Conservation (phyloP, 64 coral and sea anemone genomes). For the Stylophora pistillata region DNA sequence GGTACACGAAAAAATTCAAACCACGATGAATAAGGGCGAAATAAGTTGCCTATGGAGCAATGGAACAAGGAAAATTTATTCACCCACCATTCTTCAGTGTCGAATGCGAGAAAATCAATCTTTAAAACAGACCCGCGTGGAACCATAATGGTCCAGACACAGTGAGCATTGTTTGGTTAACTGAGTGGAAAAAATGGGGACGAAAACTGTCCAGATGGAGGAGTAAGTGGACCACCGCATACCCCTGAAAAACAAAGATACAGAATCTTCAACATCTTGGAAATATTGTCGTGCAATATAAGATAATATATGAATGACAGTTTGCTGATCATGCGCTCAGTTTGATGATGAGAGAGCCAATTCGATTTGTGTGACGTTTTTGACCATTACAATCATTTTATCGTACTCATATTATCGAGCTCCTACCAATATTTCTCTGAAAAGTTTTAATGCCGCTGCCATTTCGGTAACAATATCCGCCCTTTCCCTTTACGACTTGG, state of each 20-base stretch:
- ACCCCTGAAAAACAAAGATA: not conserved
- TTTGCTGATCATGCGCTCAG: not conserved
- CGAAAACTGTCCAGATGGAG: conserved; percentile 56
- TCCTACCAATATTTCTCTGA: too few species aligned
- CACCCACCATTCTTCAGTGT: conserved; percentile 33
- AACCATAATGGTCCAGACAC: conserved; percentile 63
- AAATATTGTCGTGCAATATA: too few species aligned
- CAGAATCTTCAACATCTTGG: not conserved
- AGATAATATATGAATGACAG: too few species aligned
- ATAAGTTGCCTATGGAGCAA: too few species aligned
- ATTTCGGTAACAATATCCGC: too few species aligned
- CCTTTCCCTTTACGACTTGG: too few species aligned
- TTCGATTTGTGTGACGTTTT: too few species aligned
- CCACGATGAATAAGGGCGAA: too few species aligned
- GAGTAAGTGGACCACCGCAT: conserved; percentile 48
- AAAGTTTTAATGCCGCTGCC: too few species aligned
- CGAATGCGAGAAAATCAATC: conserved; percentile 65
- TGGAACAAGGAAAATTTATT: not conserved
- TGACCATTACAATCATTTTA: too few species aligned
- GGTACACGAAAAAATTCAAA: too few species aligned
- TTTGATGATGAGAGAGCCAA: not conserved
- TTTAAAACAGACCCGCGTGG: conserved; percentile 56
- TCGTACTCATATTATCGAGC: too few species aligned
- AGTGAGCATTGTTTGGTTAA: conserved; percentile 60
- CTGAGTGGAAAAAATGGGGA: conserved; percentile 65